Evolutionary conservation across 23 tunicate species (phyloP).

Genomic region (Styela clava): DNA sequence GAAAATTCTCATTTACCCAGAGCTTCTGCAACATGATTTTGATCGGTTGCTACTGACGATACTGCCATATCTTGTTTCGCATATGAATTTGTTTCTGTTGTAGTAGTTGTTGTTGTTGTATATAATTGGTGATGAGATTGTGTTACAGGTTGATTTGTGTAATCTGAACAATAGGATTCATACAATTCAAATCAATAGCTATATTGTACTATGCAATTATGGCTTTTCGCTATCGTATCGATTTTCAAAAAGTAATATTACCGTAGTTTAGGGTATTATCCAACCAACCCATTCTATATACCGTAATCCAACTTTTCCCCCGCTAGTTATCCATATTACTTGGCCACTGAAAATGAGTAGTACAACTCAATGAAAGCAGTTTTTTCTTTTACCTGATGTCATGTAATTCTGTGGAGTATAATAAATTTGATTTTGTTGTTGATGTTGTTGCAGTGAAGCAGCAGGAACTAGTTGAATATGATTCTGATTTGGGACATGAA

Average conservation of each 20-base stretch:
- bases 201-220: no score
- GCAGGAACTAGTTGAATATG: conserved; percentile 32
- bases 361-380: no score
- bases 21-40: background rate
- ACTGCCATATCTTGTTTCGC: background rate
- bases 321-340: no score
- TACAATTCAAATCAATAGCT: no score
- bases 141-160: background rate
- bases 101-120: no score
- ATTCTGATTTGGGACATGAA: conserved; percentile 27
- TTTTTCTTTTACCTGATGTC: conserved; percentile 1
- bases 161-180: background rate
- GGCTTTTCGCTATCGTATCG: no score
- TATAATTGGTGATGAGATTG: background rate
- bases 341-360: no score
- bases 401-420: conserved; percentile 15
- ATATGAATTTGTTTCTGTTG: no score
- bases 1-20: background rate
- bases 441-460: conserved; percentile 1
- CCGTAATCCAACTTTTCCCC: no score
- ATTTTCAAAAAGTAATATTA: no score
- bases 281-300: no score
- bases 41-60: background rate
- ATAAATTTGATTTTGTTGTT: conserved; percentile 15
- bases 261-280: no score